Conservation (phyloP, 53 echinoderm and acorn worm genomes). For the Temnopleurus reevesii region DNA sequence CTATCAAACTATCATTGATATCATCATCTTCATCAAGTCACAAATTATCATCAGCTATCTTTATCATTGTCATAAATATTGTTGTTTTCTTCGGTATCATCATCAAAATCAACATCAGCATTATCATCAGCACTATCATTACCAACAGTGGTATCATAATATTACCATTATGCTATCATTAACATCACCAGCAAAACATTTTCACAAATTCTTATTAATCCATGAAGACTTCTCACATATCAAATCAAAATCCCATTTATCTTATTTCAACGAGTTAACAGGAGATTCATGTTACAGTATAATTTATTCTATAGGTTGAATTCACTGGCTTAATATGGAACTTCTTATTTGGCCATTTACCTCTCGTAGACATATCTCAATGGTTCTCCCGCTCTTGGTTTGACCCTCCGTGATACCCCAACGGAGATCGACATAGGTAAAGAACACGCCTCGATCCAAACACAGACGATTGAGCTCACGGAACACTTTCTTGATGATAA, state of each 20-base stretch:
- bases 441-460: constrained; percentile 86
- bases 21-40: background rate
- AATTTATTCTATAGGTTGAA: no score
- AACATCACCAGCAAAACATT: background rate
- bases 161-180: no score
- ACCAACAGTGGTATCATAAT: background rate
- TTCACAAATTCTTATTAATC: no score
- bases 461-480: constrained; percentile 88
- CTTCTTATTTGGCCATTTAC: constrained; percentile 38
- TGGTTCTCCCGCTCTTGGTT: constrained; percentile 72
- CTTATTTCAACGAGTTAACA: no score
- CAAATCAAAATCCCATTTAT: no score
- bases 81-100: no score
- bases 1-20: no score
- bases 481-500: constrained; percentile 90
- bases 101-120: background rate
- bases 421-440: constrained; percentile 86
- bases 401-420: constrained; percentile 89
- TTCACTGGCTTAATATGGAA: no score
- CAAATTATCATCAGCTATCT: background rate
- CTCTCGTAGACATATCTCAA: constrained; percentile 87
- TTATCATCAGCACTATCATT: background rate
- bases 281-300: no score
- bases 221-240: no score
- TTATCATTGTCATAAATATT: background rate